Conservation (phyloP, 1,140 invertebrate species). For the Bemisia tabaci region DNA sequence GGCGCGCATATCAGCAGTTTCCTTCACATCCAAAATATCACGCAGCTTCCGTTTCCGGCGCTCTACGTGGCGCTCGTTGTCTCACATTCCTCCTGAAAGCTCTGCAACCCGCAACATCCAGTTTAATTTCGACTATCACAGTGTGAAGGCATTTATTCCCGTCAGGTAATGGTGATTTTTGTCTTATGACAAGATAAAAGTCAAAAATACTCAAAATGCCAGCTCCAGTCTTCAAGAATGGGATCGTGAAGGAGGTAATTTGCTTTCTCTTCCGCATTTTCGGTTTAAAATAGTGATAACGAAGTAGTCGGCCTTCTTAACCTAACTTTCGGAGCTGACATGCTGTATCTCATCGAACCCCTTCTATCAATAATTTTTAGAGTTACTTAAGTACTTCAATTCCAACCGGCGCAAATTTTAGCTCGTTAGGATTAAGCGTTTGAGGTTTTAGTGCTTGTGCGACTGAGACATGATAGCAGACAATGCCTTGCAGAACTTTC, state of each 20-base stretch:
- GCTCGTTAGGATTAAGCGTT: background rate
- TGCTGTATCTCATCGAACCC: background rate
- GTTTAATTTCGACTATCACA: background rate
- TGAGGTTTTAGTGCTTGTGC: background rate
- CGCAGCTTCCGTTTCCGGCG: no score
- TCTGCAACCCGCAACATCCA: background rate
- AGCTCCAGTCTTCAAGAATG: background rate
- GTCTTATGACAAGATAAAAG: background rate
- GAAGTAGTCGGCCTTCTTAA: background rate
- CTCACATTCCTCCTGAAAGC: background rate
- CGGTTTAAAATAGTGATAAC: background rate
- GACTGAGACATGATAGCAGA: background rate
- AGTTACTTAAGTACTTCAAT: background rate
- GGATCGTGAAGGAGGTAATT: background rate
- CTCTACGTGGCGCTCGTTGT: background rate
- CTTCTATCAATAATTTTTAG: background rate
- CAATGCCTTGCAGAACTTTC: background rate
- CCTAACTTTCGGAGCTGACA: background rate
- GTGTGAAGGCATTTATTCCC: background rate
- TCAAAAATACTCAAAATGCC: background rate
- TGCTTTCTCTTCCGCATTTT: background rate
- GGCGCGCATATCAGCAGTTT: no score
- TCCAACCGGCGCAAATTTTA: background rate
- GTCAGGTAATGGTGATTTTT: background rate
- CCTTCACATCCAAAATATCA: no score